Conservation (phyloP, 1,140 invertebrate species). For the Thaumetopoea pityocampa region DNA sequence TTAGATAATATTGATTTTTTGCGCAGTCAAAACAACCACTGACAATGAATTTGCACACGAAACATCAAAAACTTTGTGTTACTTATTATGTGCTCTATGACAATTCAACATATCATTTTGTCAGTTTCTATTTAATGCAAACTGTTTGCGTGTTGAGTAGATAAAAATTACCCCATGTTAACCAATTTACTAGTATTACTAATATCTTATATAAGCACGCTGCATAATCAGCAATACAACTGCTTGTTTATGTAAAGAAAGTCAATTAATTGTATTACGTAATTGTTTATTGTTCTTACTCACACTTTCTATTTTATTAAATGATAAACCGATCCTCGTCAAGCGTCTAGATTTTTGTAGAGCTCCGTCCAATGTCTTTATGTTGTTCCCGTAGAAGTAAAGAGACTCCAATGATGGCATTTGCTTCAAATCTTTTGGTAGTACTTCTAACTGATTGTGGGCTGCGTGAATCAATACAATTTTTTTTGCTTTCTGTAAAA, state of each 20-base stretch:
- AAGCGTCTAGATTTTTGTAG: conserved; percentile 81
- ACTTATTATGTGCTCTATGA: too few species aligned
- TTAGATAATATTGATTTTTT: too few species aligned
- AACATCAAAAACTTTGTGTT: too few species aligned
- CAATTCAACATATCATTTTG: too few species aligned
- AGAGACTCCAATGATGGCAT: conserved; percentile 81
- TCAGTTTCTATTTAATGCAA: too few species aligned
- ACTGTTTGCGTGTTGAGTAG: too few species aligned
- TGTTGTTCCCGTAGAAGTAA: conserved; percentile 83
- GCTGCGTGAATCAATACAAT: conserved; percentile 82
- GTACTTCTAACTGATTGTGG: conserved; percentile 81
- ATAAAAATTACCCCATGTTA: too few species aligned
- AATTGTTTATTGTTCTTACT: conserved; percentile 37
- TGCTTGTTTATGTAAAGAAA: not conserved
- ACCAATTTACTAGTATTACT: too few species aligned
- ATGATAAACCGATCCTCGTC: conserved; percentile 80
- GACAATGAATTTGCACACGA: too few species aligned
- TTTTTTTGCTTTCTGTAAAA: conserved; percentile 76
- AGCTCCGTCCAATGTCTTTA: conserved; percentile 81
- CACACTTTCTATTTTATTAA: conserved; percentile 85
- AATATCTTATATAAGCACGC: too few species aligned
- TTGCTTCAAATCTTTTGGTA: conserved; percentile 82
- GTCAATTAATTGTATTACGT: conserved; percentile 4
- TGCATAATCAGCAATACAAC: not conserved
- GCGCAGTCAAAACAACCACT: too few species aligned